Base-by-base conservation (phyloP, 1,140 invertebrate species). In the Zaprionus vittiger region DNA sequence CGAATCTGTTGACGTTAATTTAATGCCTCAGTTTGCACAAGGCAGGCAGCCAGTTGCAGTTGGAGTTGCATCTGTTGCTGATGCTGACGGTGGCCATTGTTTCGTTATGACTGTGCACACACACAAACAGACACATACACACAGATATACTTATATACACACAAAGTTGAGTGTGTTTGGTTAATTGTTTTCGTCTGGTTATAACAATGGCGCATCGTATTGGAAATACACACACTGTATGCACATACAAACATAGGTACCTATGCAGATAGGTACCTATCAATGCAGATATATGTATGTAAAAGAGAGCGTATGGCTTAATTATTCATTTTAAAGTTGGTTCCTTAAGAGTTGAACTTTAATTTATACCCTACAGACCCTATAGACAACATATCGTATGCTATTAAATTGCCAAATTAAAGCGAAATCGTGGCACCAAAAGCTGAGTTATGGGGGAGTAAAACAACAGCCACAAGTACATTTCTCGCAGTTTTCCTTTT, bases 1-100 rank as follows among this genome's bases (percentile, higher is more conserved):
- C 61, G 28, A 26, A 65, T 14, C 49, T 14, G 54, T 20, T 57
- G 26, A 31, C 17, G 24, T 22, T 55, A 47, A 57, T 67, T 28
- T 14, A 47, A 67, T 67, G 65, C 54, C n/a, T 14, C 54, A 67
- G 17, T 57, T 67, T 52, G 47, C 4, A 20, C 47, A 22, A 11
- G 9, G 47, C 47, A 22, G 20, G 11, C 17, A 52, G 17, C 9
- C n/a, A 20, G 47, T 52, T 52, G 34, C 65, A 31, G 38, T 24
- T 31, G 37, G 20, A 55, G 14, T 31, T 54, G 37, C 34, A 47
- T 52, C 41, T 52, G 47, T 52, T 22, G 38, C 15, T 57, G 52
- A 11, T 22, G 55, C 26, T 57, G 12, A 47, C 9, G 14, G 5
- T 9, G 5, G 2, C 26, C 55, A 56, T 56, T 67, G 37, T 56